These are phyloP conservation scores for Seira sanloemensis DNA, from an alignment of 2,888 invertebrate species.

Conservation along the genomic window DNA sequence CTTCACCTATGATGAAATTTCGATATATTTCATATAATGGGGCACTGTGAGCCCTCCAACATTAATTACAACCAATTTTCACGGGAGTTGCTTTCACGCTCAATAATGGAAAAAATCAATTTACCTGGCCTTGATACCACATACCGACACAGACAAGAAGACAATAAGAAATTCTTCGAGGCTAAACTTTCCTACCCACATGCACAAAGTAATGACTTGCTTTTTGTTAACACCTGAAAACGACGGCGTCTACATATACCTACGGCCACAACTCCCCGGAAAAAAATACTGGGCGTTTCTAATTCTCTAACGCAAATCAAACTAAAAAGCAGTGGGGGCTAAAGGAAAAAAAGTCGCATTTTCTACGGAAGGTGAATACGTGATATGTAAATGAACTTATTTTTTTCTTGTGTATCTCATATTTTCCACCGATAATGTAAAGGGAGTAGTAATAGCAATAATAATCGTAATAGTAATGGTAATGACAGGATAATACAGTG, in stretches of 20 bases:
- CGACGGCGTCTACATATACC: neutral
- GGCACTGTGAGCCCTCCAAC: no score
- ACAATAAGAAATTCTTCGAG: neutral
- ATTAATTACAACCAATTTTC: no score
- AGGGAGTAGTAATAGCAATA: neutral
- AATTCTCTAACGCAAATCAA: neutral
- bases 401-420: neutral
- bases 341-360: no score
- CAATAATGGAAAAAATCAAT: no score
- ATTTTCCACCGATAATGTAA: neutral
- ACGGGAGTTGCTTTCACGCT: no score
- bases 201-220: conserved; percentile 4
- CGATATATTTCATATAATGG: no score
- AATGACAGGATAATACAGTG: conserved; percentile 1
- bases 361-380: no score
- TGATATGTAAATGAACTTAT: neutral
- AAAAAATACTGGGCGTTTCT: neutral
- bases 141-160: neutral
- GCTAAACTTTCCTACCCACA: no score
- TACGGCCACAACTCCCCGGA: neutral
- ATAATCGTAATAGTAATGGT: neutral
- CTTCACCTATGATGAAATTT: no score
- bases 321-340: neutral
- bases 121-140: neutral
- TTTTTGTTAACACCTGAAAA: neutral